These are phyloP conservation scores for Heloderma charlesbogerti DNA, from an alignment of 2,113 vertebrate species.

Conservation along the genomic window DNA sequence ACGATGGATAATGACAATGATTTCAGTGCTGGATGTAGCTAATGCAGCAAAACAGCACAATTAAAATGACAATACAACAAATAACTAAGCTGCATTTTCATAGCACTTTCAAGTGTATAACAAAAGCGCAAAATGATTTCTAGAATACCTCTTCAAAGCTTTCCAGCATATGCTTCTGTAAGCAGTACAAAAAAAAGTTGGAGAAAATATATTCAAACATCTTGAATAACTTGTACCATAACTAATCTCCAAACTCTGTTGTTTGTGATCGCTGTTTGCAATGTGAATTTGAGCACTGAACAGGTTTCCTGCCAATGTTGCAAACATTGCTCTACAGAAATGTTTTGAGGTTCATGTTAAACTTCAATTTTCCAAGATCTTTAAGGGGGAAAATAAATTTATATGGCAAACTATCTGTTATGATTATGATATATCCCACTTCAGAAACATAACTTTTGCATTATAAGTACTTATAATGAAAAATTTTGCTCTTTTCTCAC, in stretches of 20 bases:
- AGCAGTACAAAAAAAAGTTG: constrained; percentile 52
- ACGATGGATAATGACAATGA: constrained; percentile 4
- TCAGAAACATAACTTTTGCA: background rate
- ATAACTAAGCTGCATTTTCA: constrained; percentile 28
- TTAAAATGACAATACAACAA: constrained; percentile 30
- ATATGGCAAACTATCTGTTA: background rate
- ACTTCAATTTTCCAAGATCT: background rate
- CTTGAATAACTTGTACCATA: constrained; percentile 22
- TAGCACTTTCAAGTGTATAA: constrained; percentile 49
- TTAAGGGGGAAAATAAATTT: background rate
- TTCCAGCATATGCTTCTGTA: constrained; percentile 67
- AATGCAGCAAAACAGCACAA: constrained; percentile 39
- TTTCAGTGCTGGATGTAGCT: background rate
- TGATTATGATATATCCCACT: background rate
- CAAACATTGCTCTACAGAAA: background rate
- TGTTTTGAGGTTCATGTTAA: background rate
- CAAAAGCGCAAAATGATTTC: constrained; percentile 47
- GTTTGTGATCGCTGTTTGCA: background rate
- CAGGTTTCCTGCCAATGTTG: background rate
- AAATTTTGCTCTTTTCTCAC: background rate
- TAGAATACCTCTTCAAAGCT: constrained; percentile 69
- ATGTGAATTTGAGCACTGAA: background rate
- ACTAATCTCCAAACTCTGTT: constrained; percentile 28
- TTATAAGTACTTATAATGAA: background rate
- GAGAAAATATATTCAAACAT: constrained; percentile 55